Conservation (phyloP, 2,888 invertebrate species). For the Myathropa florea region DNA sequence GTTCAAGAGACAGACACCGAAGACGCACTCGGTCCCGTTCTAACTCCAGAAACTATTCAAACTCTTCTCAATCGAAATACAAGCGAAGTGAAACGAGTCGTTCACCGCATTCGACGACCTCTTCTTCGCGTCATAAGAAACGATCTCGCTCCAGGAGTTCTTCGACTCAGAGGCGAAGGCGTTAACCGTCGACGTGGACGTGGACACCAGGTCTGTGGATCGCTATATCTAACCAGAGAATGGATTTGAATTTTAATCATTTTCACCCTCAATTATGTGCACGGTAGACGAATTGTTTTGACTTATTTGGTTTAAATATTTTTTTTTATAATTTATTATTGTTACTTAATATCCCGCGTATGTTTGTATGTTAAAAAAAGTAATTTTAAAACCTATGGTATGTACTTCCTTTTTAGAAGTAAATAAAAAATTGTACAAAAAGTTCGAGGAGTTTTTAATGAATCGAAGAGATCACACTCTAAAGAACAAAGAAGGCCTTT, state of each 20-base stretch:
- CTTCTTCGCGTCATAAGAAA: slow-evolving; percentile 57
- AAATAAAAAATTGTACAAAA: slow-evolving; percentile 52
- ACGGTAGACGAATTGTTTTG: slow-evolving; percentile 64
- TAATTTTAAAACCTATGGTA: slow-evolving; percentile 60
- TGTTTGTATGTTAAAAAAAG: slow-evolving; percentile 59
- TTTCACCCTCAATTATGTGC: slow-evolving; percentile 45
- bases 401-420: slow-evolving; percentile 68
- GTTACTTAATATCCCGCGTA: slow-evolving; percentile 61
- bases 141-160: slow-evolving; percentile 63
- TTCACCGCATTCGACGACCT: slow-evolving; percentile 71
- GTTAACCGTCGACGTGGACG: slow-evolving; percentile 16
- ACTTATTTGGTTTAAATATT: slow-evolving; percentile 30
- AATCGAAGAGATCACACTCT: too few relatives aligned
- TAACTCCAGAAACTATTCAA: slow-evolving; percentile 69
- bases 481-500: too few relatives aligned
- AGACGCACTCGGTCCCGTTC: slow-evolving; percentile 67
- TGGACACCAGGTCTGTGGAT: neutral
- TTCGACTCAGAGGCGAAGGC: slow-evolving; percentile 58
- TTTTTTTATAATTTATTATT: slow-evolving; percentile 64
- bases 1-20: slow-evolving; percentile 48
- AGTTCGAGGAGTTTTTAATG: neutral
- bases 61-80: slow-evolving; percentile 69
- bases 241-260: slow-evolving; percentile 55
- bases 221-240: slow-evolving; percentile 9
- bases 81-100: slow-evolving; percentile 72